Base-by-base conservation (phyloP, 2,113 vertebrate genomes). In the Phalacrocorax brasilianus region DNA sequence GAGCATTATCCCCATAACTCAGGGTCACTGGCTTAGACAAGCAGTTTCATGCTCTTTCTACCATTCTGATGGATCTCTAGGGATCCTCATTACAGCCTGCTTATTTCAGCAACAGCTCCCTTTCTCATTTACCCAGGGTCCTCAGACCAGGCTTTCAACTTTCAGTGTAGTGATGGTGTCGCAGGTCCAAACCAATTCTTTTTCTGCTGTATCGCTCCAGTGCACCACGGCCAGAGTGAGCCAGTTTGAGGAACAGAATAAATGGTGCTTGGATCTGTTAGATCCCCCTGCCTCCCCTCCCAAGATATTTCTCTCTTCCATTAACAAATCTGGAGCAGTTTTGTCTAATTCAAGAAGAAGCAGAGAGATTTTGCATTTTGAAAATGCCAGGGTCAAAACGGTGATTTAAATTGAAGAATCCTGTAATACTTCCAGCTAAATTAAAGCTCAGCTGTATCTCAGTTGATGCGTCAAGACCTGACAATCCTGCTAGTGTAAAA, bases 191-290 rank as follows among this genome's bases (percentile, higher is more conserved):
- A 86, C 4, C 17, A 63, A 3, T 44, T 59, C 56, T 77, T 20
- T 20, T 0, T 73, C 62, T 62, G 47, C 47, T 56, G 26, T 30
- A 38, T 53, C 10, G 14, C 52, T 73, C 35, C 27, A 15, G 16
- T 68, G 24, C 5, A 2, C 38, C 5, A 1, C 26, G n/a, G 45
- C 23, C 0, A 0, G 42, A 73, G 44, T 0, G 3, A 53, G 68
- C 59, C 35, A 12, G 9, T 40, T 56, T 74, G 14, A 23, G 13
- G 3, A 56, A 33, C 14, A n/a, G 55, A 67, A 80, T 32, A 47
- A 63, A 50, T 21, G 38, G 24, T 67, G 9, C 18, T 92, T 8
- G 14, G 26, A 20, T 82, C 30, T 55, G 20, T 42, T 42, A 32
- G 32, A 62, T 42, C 17, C 59, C 49, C 59, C 6, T 20, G 11